A percentile compares a stretch with the other conserved stretches of the same genome.
These are phyloP conservation scores for Euproctis similis DNA, from an alignment of 2,888 invertebrate genomes.

Conservation along the genomic window DNA sequence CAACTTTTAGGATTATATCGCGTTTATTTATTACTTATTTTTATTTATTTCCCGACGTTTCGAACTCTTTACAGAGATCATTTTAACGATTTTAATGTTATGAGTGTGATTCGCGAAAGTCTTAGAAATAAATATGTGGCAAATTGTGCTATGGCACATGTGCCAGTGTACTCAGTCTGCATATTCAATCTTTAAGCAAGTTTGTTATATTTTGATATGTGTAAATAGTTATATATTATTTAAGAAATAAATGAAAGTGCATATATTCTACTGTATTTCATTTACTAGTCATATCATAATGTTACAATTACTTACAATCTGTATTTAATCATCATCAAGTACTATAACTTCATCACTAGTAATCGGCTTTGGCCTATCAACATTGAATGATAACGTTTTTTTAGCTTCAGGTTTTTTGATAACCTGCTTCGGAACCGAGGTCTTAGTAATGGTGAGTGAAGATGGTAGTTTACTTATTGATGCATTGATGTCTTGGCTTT, in stretches of 20 bases:
- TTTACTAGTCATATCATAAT: too few species aligned
- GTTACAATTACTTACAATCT: neutral
- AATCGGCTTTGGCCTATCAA: constrained; percentile 47
- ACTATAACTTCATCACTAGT: constrained; percentile 61
- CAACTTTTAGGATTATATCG: too few species aligned
- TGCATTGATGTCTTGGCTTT: constrained; percentile 45
- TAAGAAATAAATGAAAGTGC: constrained; percentile 29
- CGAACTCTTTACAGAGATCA: too few species aligned
- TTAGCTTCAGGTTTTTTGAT: constrained; percentile 48
- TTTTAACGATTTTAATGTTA: too few species aligned
- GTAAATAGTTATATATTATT: constrained; percentile 29
- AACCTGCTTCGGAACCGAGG: constrained; percentile 34
- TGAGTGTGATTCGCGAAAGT: too few species aligned
- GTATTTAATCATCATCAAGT: constrained; percentile 60
- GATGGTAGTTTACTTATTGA: constrained; percentile 68
- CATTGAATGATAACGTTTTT: constrained; percentile 44
- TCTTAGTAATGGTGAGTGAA: constrained; percentile 70
- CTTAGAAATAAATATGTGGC: too few species aligned
- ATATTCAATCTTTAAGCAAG: neutral
- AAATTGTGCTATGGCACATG: too few species aligned
- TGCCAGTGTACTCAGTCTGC: too few species aligned
- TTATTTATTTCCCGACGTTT: too few species aligned
- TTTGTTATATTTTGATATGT: constrained; percentile 1
- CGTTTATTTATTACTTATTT: too few species aligned
- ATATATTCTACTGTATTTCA: constrained; percentile 13